Evolutionary conservation across 2,113 vertebrate genomes (phyloP).

Genomic region (Eublepharis macularius): DNA sequence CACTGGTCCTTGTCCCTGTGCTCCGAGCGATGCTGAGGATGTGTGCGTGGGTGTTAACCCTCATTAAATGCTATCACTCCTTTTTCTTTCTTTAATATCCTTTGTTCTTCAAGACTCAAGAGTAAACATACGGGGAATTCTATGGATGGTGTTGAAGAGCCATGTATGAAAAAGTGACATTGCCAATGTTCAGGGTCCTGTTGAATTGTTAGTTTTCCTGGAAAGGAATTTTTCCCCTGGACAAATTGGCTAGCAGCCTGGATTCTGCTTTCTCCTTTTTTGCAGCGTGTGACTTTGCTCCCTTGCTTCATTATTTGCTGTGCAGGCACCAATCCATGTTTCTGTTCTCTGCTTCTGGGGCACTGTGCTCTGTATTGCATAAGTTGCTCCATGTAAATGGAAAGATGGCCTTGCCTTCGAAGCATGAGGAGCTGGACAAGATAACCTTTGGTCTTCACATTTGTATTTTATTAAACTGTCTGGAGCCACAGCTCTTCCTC

Average conservation of each 20-base stretch:
- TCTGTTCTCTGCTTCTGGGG: not conserved
- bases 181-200: not conserved
- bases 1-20: not conserved
- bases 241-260: not conserved
- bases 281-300: not conserved
- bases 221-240: not conserved
- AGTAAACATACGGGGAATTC: not conserved
- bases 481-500: not conserved
- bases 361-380: not conserved
- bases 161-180: not conserved
- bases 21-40: not conserved
- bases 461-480: not conserved
- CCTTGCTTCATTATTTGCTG: constrained; percentile 5
- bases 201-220: not conserved
- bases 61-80: not conserved
- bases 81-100: not conserved
- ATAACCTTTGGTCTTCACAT: not conserved
- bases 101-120: not conserved
- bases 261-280: not conserved
- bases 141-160: not conserved
- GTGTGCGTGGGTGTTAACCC: not conserved
- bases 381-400: not conserved
- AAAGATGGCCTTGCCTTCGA: not conserved
- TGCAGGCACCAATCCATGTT: not conserved
- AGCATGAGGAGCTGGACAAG: not conserved